Percentiles rank a stretch among this genome's conserved stretches.
These are phyloP conservation scores for Sesamia inferens DNA, from an alignment of 2,888 invertebrate species.

Conservation along the genomic window DNA sequence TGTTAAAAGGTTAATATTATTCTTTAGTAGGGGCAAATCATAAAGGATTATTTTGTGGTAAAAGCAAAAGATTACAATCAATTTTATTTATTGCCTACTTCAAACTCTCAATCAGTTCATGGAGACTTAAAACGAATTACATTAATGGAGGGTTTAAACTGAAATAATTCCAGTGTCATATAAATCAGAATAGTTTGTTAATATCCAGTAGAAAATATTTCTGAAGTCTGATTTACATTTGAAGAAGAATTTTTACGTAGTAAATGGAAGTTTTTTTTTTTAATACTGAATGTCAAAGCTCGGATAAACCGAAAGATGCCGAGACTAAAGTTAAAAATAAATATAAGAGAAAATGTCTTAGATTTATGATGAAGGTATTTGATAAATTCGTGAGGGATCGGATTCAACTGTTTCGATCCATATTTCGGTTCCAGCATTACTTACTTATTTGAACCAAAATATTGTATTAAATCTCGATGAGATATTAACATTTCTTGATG, in stretches of 20 bases:
- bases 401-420: conserved; percentile 12
- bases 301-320: conserved; percentile 46
- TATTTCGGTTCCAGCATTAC: conserved; percentile 36
- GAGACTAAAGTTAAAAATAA: conserved; percentile 35
- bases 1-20: too few relatives aligned
- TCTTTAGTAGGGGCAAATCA: neutral
- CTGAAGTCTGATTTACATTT: conserved; percentile 21
- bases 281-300: conserved; percentile 46
- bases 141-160: neutral
- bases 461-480: neutral
- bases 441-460: conserved; percentile 8
- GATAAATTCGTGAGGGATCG: conserved; percentile 32
- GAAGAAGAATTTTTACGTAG: conserved; percentile 3
- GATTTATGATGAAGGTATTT: conserved; percentile 30
- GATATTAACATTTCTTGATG: too few relatives aligned
- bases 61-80: neutral
- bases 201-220: neutral
- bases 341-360: conserved; percentile 28
- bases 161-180: neutral
- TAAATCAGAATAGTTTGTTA: neutral
- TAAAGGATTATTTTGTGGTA: neutral
- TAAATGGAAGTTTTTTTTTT: conserved; percentile 33
- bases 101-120: neutral
- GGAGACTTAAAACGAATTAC: conserved; percentile 12
- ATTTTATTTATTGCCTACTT: conserved; percentile 1